Percentiles rank a stretch among this genome's conserved stretches.
Conservation (phyloP, 1,140 invertebrate genomes). For the Monomorium pharaonis region DNA sequence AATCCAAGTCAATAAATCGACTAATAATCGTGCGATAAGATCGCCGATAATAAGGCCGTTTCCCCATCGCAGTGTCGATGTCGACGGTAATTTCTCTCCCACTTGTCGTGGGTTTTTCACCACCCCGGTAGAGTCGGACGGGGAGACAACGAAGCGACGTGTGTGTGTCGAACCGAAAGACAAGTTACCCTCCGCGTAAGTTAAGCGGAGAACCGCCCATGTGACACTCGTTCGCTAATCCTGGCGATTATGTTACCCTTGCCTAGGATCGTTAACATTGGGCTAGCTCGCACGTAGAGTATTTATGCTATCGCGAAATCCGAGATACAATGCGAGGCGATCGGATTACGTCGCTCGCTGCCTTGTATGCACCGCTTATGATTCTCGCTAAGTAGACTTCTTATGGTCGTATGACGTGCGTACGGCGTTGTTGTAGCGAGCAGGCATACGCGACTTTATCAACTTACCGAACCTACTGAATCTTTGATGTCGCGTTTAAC, state of each 20-base stretch:
- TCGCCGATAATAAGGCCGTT: neutral
- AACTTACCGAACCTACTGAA: slow-evolving; percentile 19
- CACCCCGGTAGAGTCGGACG: neutral
- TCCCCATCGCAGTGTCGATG: neutral
- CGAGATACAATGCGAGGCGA: slow-evolving; percentile 78
- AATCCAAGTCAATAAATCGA: neutral
- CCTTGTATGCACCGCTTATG: slow-evolving; percentile 62
- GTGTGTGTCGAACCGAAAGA: neutral
- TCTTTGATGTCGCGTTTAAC: slow-evolving; percentile 18
- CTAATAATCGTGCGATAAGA: neutral
- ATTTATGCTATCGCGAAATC: slow-evolving; percentile 81
- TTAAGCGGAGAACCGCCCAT: neutral
- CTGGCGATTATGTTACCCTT: slow-evolving; percentile 70
- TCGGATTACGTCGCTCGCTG: slow-evolving; percentile 73
- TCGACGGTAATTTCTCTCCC: neutral
- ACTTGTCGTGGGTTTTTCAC: neutral
- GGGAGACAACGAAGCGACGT: neutral
- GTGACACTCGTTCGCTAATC: slow-evolving; percentile 1
- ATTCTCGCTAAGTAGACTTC: slow-evolving; percentile 69
- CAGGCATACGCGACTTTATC: neutral
- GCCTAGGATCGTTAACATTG: slow-evolving; percentile 75
- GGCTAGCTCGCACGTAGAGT: slow-evolving; percentile 67
- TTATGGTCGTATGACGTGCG: slow-evolving; percentile 64
- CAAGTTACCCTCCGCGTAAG: neutral
- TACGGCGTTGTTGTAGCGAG: slow-evolving; percentile 26